phyloP scores from a whole-genome alignment of 2,113 vertebrate species.

The Numenius arquata region DNA sequence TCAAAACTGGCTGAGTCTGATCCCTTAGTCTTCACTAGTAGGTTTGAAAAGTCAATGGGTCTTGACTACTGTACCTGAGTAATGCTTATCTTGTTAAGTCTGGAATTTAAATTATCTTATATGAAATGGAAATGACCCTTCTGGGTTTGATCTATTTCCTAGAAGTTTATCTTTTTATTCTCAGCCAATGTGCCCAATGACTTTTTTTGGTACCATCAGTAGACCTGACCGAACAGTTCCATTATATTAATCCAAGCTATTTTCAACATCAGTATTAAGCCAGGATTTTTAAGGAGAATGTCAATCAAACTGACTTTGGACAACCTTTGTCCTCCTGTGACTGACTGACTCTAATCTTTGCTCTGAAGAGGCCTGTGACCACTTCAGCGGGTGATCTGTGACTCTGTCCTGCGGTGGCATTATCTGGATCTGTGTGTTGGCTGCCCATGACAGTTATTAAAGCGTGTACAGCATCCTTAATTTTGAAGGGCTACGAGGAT shows the following conservation, averaged over 20 bases:
- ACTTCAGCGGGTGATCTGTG: background rate
- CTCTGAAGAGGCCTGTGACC: background rate
- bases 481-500: background rate
- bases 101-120: background rate
- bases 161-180: background rate
- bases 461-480: rapidly evolving
- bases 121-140: background rate
- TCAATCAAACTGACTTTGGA: background rate
- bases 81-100: background rate
- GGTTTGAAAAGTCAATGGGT: background rate
- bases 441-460: background rate
- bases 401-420: background rate
- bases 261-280: background rate
- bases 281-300: background rate
- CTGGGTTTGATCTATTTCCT: background rate
- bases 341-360: background rate
- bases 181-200: background rate
- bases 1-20: background rate
- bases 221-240: background rate
- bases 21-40: rapidly evolving
- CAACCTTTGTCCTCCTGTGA: background rate
- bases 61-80: background rate
- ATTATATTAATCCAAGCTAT: background rate
- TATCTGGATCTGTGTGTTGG: background rate
- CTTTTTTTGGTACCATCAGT: background rate